Conservation (phyloP, 2,113 vertebrate species). For the Pituophis catenifer region DNA sequence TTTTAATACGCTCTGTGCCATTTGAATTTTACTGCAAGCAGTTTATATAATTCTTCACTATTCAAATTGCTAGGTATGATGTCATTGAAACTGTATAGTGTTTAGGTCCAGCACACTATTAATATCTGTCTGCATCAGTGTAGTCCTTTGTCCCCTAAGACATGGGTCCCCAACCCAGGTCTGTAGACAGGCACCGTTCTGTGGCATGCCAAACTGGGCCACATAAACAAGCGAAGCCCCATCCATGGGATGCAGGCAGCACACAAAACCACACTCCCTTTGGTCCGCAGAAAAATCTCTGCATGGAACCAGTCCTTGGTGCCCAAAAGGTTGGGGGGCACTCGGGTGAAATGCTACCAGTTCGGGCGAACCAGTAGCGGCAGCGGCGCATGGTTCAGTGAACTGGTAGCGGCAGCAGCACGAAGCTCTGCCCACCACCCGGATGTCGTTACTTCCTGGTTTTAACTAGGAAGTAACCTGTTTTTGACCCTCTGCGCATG, state of each 20-base stretch:
- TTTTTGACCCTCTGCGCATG: too few relatives aligned
- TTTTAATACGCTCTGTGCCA: background rate
- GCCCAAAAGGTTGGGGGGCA: background rate
- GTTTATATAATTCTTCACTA: background rate
- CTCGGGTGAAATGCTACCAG: too few relatives aligned
- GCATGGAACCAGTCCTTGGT: background rate
- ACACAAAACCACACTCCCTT: background rate
- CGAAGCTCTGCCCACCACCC: too few relatives aligned
- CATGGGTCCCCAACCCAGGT: background rate
- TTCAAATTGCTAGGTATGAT: background rate
- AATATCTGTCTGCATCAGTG: background rate
- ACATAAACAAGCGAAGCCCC: background rate
- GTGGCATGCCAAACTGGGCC: background rate
- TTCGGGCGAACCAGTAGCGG: too few relatives aligned
- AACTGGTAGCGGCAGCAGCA: too few relatives aligned
- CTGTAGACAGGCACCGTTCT: background rate
- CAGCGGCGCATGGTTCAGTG: too few relatives aligned
- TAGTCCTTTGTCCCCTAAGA: background rate
- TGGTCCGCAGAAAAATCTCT: background rate
- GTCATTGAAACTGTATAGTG: background rate
- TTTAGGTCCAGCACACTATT: background rate
- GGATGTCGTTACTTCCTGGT: too few relatives aligned
- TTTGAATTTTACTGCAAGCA: background rate
- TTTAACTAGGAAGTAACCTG: too few relatives aligned
- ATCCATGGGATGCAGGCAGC: background rate